Evolutionary conservation across 2,888 invertebrate genomes (phyloP).

Genomic region (Dilophus febrilis): DNA sequence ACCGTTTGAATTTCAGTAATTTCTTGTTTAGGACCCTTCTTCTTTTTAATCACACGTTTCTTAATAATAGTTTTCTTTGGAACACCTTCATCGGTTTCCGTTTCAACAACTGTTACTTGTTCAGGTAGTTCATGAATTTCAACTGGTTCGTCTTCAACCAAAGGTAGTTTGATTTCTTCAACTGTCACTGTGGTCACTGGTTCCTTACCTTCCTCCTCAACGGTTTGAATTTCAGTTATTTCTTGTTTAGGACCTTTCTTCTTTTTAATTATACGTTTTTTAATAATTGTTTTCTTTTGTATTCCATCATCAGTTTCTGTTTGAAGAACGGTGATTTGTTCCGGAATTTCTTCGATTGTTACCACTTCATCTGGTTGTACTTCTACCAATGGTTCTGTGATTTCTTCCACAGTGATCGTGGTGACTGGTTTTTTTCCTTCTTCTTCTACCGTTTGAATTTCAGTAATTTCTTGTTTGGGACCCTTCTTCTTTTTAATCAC

Average conservation of each 20-base stretch:
- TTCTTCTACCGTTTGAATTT: slow-evolving; percentile 16
- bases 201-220: slow-evolving; percentile 23
- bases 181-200: slow-evolving; percentile 19
- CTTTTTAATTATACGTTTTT: slow-evolving; percentile 22
- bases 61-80: slow-evolving; percentile 21
- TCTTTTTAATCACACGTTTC: slow-evolving; percentile 29
- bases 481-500: slow-evolving; percentile 29
- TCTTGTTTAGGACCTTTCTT: slow-evolving; percentile 23
- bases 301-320: slow-evolving; percentile 18
- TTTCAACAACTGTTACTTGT: slow-evolving; percentile 14
- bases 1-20: slow-evolving; percentile 31
- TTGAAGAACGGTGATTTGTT: slow-evolving; percentile 20
- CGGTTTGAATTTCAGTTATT: slow-evolving; percentile 25
- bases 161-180: slow-evolving; percentile 9
- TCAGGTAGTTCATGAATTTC: slow-evolving; percentile 22
- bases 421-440: slow-evolving; percentile 20
- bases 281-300: slow-evolving; percentile 17
- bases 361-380: slow-evolving; percentile 13
- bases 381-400: slow-evolving; percentile 4
- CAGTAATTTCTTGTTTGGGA: slow-evolving; percentile 19
- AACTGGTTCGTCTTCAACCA: slow-evolving; percentile 6
- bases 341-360: slow-evolving; percentile 15
- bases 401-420: slow-evolving; percentile 17
- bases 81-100: slow-evolving; percentile 13
- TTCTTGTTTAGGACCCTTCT: slow-evolving; percentile 27